Evolutionary conservation across 2,797 vertebrate species (phyloP).

Genomic region (Merluccius polli): DNA sequence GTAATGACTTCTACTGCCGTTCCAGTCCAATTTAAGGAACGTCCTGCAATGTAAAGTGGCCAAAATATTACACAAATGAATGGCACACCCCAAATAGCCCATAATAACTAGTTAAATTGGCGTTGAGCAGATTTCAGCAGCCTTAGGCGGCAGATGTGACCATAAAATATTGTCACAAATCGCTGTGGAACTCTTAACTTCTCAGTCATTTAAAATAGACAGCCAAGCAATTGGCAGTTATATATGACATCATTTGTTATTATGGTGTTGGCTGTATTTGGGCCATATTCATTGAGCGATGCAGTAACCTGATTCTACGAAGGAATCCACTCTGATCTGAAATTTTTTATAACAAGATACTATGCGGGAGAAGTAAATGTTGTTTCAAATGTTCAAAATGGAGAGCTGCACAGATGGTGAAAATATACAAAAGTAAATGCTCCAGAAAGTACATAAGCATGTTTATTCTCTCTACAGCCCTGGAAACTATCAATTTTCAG

Average conservation of each 20-base stretch:
- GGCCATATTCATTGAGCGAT: neutral
- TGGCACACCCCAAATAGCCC: neutral
- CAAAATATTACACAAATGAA: neutral
- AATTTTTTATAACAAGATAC: neutral
- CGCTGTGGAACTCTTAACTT: neutral
- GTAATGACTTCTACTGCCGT: neutral
- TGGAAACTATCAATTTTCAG: slow-evolving; percentile 85
- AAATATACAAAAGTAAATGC: neutral
- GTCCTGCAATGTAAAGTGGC: neutral
- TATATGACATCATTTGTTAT: neutral
- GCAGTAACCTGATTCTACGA: neutral
- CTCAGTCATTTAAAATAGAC: neutral
- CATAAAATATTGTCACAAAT: neutral
- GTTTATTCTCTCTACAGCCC: slow-evolving; percentile 54
- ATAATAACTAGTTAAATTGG: neutral
- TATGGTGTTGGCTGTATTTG: neutral
- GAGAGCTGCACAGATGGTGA: neutral
- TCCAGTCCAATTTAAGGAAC: neutral
- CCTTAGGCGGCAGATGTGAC: neutral
- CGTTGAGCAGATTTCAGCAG: neutral
- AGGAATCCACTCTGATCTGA: neutral
- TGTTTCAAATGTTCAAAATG: neutral
- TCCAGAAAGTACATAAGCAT: slow-evolving; percentile 1
- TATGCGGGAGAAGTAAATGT: neutral
- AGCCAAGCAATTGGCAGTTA: neutral